Evolutionary conservation across 2,888 invertebrate genomes (phyloP), one percentile per base, ranked within the genome.

Genomic region (Tridacna crocea): DNA sequence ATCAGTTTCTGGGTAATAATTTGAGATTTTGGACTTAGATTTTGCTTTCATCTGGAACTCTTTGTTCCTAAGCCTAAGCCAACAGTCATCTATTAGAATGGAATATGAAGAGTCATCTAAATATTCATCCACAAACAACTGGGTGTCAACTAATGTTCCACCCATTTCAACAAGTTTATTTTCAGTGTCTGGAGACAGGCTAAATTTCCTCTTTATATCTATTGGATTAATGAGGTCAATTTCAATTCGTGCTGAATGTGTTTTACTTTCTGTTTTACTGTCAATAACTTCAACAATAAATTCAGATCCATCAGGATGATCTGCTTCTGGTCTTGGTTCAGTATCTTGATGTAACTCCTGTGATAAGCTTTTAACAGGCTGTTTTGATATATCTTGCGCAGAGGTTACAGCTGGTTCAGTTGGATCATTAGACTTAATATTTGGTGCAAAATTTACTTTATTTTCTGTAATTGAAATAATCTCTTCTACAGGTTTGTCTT

Each of bases 141-240:
- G 83, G 55, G 91, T 89, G 27, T 85, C 82, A 46, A 88, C 48
- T 22, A 92, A 81, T n/a, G 66, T 78, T n/a, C 91, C 93, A n/a
- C 92, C 92, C 15, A 88, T 78, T 19, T 88, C 81, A 36, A 79
- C 63, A 22, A 93, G 72, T n/a, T 66, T 85, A 2, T 81, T 76
- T 72, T 90, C 90, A 75, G 89, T 88, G 65, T 90, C 88, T 15
- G 77, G 79, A 13, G 82, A 82, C 15, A 91, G 76, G 51, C 87
- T 88, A 79, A 92, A 93, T 78, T 90, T 92, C 65, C 93, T 86
- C 76, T 91, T 91, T 0, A 93, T 87, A 73, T 89, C 89, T 72
- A 92, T 88, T 27, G 87, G 87, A 47, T 83, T 77, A 79, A 60
- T 78, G 19, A 75, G 75, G 58, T 76, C 77, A 17, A 66, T 58